phyloP scores from a whole-genome alignment of 2,113 vertebrate species.

The Xiphias gladius region DNA sequence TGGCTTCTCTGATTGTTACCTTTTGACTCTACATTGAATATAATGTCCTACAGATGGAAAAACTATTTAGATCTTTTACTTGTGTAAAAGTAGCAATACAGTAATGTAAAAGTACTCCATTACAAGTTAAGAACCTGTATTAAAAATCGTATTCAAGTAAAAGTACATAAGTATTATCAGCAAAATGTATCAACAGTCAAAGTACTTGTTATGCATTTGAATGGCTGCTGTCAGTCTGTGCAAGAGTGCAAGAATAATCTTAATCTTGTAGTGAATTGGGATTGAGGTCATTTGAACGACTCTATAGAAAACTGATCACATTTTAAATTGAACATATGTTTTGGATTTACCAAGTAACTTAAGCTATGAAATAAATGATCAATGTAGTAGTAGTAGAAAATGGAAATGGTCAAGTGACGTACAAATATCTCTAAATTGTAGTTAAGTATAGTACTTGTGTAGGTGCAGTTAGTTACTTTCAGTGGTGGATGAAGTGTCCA shows the following conservation, averaged over 20 bases:
- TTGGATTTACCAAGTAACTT: not conserved
- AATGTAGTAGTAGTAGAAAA: not conserved
- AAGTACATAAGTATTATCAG: too few relatives aligned
- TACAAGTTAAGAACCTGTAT: too few relatives aligned
- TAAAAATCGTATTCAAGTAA: too few relatives aligned
- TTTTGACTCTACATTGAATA: not conserved
- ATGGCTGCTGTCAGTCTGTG: not conserved
- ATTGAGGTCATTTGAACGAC: too few relatives aligned
- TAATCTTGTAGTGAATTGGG: too few relatives aligned
- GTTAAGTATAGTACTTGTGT: not conserved
- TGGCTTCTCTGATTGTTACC: not conserved
- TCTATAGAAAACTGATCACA: too few relatives aligned
- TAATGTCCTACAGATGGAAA: not conserved
- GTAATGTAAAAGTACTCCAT: not conserved
- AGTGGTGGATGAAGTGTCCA: not conserved
- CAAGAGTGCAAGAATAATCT: too few relatives aligned
- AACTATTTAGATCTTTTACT: not conserved
- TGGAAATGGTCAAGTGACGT: not conserved
- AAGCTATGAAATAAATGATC: not conserved
- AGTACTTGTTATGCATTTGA: too few relatives aligned
- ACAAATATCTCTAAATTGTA: not conserved
- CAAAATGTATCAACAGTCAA: too few relatives aligned
- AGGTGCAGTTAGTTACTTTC: not conserved
- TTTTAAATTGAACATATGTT: too few relatives aligned
- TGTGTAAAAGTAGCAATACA: not conserved